Evolutionary conservation across 2,888 invertebrate species (phyloP).

Genomic region (Mantis religiosa): DNA sequence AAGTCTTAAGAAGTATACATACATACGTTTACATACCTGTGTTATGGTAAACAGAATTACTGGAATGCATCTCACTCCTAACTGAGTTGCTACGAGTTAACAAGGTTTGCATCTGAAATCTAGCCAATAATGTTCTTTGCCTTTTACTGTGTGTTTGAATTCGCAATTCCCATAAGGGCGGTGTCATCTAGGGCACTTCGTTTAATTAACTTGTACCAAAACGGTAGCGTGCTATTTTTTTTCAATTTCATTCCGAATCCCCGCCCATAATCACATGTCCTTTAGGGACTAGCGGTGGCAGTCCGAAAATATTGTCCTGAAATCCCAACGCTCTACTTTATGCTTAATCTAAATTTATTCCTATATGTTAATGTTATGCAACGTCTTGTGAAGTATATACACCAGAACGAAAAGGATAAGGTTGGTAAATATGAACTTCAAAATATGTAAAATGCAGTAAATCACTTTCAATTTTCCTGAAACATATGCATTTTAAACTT

Average conservation of each 20-base stretch:
- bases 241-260: not conserved
- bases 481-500: too few species aligned
- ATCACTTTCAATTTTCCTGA: too few species aligned
- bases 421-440: too few species aligned
- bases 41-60: not conserved
- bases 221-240: not conserved
- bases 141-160: not conserved
- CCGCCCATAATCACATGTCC: not conserved
- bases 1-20: too few species aligned
- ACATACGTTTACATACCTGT: not conserved
- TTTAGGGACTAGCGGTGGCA: not conserved
- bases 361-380: too few species aligned
- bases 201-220: not conserved
- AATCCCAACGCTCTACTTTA: too few species aligned
- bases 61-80: not conserved
- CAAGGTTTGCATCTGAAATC: not conserved
- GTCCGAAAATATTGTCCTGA: too few species aligned
- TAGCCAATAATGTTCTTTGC: not conserved
- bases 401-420: too few species aligned
- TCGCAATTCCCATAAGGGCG: not conserved
- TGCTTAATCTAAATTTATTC: too few species aligned
- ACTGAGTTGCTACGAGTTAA: not conserved
- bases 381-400: too few species aligned
- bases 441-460: too few species aligned
- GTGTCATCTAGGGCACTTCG: not conserved